phyloP scores from a whole-genome alignment of 2,113 vertebrate genomes.

The Willisornis vidua region DNA sequence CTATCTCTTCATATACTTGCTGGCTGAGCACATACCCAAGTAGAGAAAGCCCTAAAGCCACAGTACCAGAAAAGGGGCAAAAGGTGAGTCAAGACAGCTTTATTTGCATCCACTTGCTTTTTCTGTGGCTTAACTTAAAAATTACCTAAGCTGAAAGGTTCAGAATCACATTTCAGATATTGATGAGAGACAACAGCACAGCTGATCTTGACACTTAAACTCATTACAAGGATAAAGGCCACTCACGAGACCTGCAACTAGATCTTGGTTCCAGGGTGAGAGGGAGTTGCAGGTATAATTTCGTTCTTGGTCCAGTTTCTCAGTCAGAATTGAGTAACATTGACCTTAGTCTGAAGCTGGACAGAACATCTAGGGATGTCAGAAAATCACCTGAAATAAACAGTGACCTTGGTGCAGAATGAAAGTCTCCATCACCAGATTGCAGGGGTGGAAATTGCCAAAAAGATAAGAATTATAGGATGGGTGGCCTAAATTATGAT shows the following conservation, averaged over 20 bases:
- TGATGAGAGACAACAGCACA: neutral
- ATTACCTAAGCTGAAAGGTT: neutral
- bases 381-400: neutral
- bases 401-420: neutral
- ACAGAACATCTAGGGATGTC: neutral
- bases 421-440: neutral
- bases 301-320: neutral
- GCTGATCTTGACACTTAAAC: neutral
- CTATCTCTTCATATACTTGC: neutral
- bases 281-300: neutral
- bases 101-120: neutral
- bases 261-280: neutral
- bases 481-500: neutral
- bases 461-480: neutral
- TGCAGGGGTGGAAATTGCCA: neutral
- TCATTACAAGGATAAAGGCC: neutral
- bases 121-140: neutral
- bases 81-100: neutral
- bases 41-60: neutral
- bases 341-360: neutral
- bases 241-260: neutral
- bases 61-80: neutral
- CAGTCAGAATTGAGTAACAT: neutral
- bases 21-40: neutral
- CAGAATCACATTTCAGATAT: neutral